Percentiles rank a stretch among this genome's conserved stretches.
Evolutionary conservation across 2,797 vertebrate genomes (phyloP).

Genomic region (Darevskia mixta): DNA sequence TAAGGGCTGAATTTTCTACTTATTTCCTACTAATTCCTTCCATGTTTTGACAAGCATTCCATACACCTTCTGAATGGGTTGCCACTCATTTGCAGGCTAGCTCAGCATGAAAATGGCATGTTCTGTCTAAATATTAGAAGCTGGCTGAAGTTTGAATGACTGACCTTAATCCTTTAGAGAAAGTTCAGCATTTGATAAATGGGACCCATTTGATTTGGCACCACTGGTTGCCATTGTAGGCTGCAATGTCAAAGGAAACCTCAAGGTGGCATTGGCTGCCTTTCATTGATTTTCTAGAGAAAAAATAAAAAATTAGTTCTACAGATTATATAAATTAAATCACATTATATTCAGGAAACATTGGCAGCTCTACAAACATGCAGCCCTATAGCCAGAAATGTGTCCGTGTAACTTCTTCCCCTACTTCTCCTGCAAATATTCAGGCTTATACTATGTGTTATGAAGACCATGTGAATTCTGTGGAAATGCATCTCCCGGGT

Average conservation of each 20-base stretch:
- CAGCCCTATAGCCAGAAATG: background rate
- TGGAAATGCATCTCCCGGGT: background rate
- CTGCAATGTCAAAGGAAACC: constrained; percentile 6
- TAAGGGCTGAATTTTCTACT: background rate
- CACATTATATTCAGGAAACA: background rate
- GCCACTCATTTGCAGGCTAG: constrained; percentile 43
- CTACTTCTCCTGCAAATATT: background rate
- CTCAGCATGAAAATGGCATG: constrained; percentile 35
- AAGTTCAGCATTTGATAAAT: constrained; percentile 36
- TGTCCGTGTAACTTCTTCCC: background rate
- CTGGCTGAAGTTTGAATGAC: constrained; percentile 40
- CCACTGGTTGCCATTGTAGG: background rate
- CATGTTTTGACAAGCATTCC: constrained; percentile 40
- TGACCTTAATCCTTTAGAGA: constrained; percentile 42
- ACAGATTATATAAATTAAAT: constrained; percentile 15
- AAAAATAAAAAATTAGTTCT: background rate
- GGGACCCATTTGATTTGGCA: background rate
- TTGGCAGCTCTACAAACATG: background rate
- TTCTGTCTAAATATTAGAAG: constrained; percentile 54
- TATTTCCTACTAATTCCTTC: background rate
- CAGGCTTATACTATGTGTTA: background rate
- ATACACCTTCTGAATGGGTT: constrained; percentile 25
- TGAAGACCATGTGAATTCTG: background rate
- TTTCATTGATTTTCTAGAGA: background rate
- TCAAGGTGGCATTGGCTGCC: constrained; percentile 2